Evolutionary conservation across 2,113 vertebrate genomes (phyloP).

Genomic region (Gambusia affinis): DNA sequence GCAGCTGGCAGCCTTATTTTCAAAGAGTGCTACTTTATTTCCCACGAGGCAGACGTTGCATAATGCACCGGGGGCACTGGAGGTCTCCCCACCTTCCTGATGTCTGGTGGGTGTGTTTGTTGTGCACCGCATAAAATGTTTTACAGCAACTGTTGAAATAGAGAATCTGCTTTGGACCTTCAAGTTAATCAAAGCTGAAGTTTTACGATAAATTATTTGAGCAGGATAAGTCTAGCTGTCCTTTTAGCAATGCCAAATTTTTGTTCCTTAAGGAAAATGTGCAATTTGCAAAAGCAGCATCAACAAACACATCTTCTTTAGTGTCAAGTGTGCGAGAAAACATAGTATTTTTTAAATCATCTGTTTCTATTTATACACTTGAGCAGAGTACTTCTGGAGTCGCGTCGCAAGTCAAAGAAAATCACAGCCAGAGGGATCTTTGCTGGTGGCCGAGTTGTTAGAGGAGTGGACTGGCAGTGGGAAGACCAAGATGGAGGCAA

Average conservation of each 20-base stretch:
- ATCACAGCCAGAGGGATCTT: constrained; percentile 99
- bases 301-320: background rate
- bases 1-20: constrained; percentile 76
- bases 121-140: constrained; percentile 58
- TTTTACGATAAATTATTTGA: too few species aligned
- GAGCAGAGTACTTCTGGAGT: constrained; percentile 93
- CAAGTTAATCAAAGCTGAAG: too few species aligned
- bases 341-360: background rate
- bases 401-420: constrained; percentile 98
- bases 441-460: constrained; percentile 94
- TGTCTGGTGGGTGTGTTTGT: constrained; percentile 24
- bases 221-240: too few species aligned
- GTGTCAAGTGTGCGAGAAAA: background rate
- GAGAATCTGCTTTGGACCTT: background rate
- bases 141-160: constrained; percentile 41
- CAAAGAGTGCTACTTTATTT: constrained; percentile 55
- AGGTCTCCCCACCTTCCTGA: constrained; percentile 41
- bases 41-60: constrained; percentile 66
- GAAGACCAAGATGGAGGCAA: constrained; percentile 99
- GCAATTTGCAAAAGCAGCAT: background rate
- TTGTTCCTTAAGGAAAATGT: background rate
- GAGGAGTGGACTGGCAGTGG: constrained; percentile 99
- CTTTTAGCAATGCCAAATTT: background rate
- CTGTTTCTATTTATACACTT: background rate
- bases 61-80: constrained; percentile 62